Evolutionary conservation across 2,888 invertebrate genomes (phyloP).

Genomic region (Ectemnius continuus): DNA sequence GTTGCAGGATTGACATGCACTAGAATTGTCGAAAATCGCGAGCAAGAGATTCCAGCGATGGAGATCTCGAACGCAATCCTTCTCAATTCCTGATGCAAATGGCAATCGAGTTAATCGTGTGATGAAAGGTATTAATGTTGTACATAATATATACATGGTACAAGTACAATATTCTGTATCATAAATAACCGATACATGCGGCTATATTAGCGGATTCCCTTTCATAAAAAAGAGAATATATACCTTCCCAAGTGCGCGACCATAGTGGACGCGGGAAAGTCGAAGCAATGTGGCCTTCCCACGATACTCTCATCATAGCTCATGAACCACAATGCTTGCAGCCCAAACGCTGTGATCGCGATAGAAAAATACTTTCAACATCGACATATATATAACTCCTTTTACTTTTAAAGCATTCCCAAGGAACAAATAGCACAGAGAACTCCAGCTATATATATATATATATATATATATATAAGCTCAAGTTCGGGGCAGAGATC

Average conservation of each 20-base stretch:
- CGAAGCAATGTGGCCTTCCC: constrained; percentile 72
- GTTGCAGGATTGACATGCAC: constrained; percentile 50
- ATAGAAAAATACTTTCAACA: constrained; percentile 34
- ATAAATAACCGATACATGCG: constrained; percentile 74
- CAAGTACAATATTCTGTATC: constrained; percentile 71
- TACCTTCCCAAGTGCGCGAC: constrained; percentile 67
- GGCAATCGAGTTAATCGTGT: constrained; percentile 58
- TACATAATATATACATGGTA: constrained; percentile 69
- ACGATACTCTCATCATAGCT: constrained; percentile 53
- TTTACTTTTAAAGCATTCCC: constrained; percentile 24
- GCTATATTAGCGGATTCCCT: constrained; percentile 65
- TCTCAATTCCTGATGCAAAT: constrained; percentile 42
- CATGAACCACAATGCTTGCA: constrained; percentile 72
- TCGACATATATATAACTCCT: constrained; percentile 2
- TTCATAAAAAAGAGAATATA: constrained; percentile 60
- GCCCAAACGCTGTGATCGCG: constrained; percentile 73
- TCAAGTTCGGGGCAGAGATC: too few relatives aligned
- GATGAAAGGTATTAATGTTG: constrained; percentile 65
- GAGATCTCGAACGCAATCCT: constrained; percentile 38
- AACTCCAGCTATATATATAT: constrained; percentile 21
- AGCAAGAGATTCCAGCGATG: constrained; percentile 16
- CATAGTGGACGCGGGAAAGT: constrained; percentile 65
- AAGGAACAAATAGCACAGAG: constrained; percentile 22
- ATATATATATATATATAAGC: constrained; percentile 1
- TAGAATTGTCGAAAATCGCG: constrained; percentile 46